Base-by-base conservation (phyloP, 2,888 invertebrate genomes). In the Hydriomena furcata region DNA sequence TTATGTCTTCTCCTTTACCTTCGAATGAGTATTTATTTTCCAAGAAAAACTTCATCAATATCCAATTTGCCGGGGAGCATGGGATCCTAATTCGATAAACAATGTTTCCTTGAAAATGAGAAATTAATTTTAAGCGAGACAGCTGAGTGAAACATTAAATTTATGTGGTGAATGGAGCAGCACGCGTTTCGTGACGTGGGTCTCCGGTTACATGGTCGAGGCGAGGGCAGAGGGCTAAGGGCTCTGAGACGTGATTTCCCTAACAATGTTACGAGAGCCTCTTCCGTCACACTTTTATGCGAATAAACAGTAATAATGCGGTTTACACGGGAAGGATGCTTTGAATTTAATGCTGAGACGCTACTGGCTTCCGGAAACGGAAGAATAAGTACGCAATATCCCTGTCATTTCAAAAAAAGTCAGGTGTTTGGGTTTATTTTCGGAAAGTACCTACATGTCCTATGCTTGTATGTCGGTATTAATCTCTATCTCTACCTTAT, bases 111-210 rank as follows among this genome's bases (percentile, higher is more conserved):
- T 17, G 13, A 35, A 44, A 50, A 52, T 53, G 41, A 40, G 41
- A 53, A 52, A 54, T 49, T 50, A 52, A 50, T 54, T 54, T 58
- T 50, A 41, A 51, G 40, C 34, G 31, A 28, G 47, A 52, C 40
- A 51, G 35, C 44, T 44, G 42, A 35, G 52, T 52, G 44, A 54
- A 45, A 50, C 36, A 47, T 50, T 55, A 23, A 43, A 52, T 48
- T 48, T 51, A 50, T 55, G 37, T 45, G 55, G 52, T 37, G 40
- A 54, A 52, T 46, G 38, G 11, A 42, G 30, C 21, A 23, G 38
- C 40, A 38, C 46, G 32, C 32, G 20, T 30, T 42, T 42, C 47
- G 27, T 54, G 60, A 60, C 47, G 37, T 40, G 43, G 55, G 60
- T 50, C 31, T 55, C 55, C 36, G 48, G 50, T 47, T 56, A 47